Conservation (phyloP, 2,797 vertebrate species). For the Sarcoramphus papa region DNA sequence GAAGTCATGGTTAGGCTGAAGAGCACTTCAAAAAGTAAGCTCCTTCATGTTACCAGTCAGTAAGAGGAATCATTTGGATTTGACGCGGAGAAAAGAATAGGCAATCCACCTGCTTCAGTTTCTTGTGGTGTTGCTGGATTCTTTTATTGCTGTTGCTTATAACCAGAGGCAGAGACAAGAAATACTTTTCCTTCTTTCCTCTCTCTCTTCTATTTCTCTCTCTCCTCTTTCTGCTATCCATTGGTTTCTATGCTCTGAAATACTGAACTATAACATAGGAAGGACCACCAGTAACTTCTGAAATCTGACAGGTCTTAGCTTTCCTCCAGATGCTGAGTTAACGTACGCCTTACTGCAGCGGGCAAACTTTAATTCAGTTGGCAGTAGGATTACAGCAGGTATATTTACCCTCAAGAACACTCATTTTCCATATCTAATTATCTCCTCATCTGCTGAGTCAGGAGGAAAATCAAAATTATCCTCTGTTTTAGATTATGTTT, state of each 20-base stretch:
- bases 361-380: background rate
- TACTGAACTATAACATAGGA: background rate
- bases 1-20: background rate
- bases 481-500: background rate
- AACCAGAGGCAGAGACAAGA: background rate
- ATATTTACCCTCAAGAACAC: background rate
- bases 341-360: background rate
- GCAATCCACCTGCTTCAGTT: background rate
- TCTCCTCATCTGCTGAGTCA: conserved; percentile 9
- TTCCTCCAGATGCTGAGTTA: background rate
- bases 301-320: background rate
- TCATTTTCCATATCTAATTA: conserved; percentile 30
- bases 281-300: background rate
- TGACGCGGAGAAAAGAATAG: background rate
- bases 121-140: background rate
- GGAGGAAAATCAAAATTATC: background rate
- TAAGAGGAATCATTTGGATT: background rate
- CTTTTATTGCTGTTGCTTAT: background rate
- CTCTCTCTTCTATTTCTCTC: background rate
- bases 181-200: background rate
- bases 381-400: conserved; percentile 13
- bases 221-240: background rate
- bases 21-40: conserved; percentile 4
- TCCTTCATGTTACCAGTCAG: background rate
- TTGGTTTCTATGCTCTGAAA: background rate